Evolutionary conservation across 2,888 invertebrate species (phyloP).

Genomic region (Linnaemya vulpina): DNA sequence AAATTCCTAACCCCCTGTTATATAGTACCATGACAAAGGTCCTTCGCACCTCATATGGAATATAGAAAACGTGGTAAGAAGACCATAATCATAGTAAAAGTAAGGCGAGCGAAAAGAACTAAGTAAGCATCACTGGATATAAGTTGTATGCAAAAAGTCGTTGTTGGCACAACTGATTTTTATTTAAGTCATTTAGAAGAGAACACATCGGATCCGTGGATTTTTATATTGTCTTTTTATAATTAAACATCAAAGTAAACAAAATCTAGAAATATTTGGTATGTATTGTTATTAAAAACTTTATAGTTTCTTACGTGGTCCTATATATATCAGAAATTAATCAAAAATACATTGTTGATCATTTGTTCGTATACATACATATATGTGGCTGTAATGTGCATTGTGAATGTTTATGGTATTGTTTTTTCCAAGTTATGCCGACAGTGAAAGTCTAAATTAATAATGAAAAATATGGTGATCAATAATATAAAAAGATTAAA

Average conservation of each 20-base stretch:
- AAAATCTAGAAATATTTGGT: conserved; percentile 66
- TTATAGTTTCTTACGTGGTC: neutral
- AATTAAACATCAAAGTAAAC: conserved; percentile 68
- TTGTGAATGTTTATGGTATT: conserved; percentile 61
- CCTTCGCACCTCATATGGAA: no score
- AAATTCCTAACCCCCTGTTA: no score
- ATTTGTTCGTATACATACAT: neutral
- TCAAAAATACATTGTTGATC: neutral
- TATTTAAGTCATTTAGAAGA: conserved; percentile 69
- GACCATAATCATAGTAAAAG: conserved; percentile 13
- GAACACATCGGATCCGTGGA: conserved; percentile 65
- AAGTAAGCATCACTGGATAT: conserved; percentile 60
- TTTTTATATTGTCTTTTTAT: conserved; percentile 67
- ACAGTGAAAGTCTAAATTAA: conserved; percentile 56
- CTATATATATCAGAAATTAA: conserved; percentile 3
- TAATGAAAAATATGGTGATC: neutral
- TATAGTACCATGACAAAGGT: no score
- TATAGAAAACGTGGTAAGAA: neutral
- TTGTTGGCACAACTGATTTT: conserved; percentile 70
- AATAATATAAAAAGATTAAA: neutral
- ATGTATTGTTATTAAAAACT: conserved; percentile 48
- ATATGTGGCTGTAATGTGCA: neutral
- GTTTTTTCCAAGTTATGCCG: conserved; percentile 57
- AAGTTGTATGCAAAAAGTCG: conserved; percentile 68
- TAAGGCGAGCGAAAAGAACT: neutral